Evolutionary conservation across 2,797 vertebrate genomes (phyloP).

Genomic region (Coccyzus lansbergi): DNA sequence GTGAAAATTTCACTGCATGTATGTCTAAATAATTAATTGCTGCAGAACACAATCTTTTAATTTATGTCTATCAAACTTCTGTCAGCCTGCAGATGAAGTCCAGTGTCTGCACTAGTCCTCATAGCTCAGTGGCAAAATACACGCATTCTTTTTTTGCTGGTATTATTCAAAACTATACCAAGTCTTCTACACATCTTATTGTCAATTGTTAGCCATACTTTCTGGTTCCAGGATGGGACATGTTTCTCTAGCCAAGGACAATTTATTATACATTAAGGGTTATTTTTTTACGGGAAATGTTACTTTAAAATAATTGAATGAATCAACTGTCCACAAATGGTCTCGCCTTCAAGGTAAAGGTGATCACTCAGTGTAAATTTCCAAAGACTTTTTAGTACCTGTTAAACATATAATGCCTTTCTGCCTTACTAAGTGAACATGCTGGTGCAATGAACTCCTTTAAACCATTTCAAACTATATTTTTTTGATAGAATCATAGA

Average conservation of each 20-base stretch:
- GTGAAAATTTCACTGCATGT: background rate
- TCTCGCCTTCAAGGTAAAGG: background rate
- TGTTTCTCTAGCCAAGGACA: background rate
- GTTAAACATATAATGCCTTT: background rate
- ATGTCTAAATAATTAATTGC: constrained; percentile 37
- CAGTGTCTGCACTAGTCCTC: background rate
- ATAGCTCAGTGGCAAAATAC: background rate
- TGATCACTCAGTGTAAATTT: background rate
- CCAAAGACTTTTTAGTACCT: background rate
- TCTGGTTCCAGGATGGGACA: background rate
- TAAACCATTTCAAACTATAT: background rate
- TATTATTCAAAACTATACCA: background rate
- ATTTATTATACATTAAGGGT: background rate
- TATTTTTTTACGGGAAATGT: background rate
- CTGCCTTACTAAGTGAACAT: background rate
- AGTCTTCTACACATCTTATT: background rate
- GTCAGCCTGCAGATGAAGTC: background rate
- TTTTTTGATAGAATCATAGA: background rate
- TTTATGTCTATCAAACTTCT: background rate
- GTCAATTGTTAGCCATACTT: background rate
- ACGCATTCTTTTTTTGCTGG: background rate
- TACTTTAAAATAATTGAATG: background rate
- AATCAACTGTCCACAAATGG: background rate
- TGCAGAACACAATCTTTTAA: background rate
- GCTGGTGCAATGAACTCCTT: background rate